Conservation (phyloP, 2,113 vertebrate genomes). For the Protomyctophum bolini region DNA sequence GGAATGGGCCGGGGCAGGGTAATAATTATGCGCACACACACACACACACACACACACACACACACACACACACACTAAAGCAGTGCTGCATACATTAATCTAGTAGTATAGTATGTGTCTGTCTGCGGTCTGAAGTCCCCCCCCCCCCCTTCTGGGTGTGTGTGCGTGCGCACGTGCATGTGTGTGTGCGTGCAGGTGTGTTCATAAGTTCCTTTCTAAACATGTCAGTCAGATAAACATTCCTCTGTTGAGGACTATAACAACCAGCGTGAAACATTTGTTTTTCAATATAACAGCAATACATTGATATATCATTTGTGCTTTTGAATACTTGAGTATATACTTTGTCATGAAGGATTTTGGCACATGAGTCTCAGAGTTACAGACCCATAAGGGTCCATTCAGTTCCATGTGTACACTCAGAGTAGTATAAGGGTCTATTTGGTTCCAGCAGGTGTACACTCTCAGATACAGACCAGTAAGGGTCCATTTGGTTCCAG, state of each 20-base stretch:
- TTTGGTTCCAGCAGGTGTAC: too few relatives aligned
- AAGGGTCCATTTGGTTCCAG: too few relatives aligned
- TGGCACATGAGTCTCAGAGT: neutral
- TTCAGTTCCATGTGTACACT: too few relatives aligned
- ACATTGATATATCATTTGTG: too few relatives aligned
- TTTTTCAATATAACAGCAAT: too few relatives aligned
- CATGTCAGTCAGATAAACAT: conserved; percentile 50
- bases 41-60: neutral
- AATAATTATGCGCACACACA: conserved; percentile 52
- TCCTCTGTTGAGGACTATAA: too few relatives aligned
- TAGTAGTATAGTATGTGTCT: conserved; percentile 51
- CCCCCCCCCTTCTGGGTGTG: conserved; percentile 2
- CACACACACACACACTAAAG: too few relatives aligned
- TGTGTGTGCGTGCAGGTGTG: conserved; percentile 8
- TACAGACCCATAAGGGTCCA: neutral
- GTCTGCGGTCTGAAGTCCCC: conserved; percentile 44
- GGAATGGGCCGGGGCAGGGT: conserved; percentile 41
- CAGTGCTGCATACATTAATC: conserved; percentile 23
- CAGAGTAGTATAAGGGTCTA: too few relatives aligned
- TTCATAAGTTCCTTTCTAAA: conserved; percentile 43
- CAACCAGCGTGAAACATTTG: too few relatives aligned
- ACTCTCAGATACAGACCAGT: too few relatives aligned
- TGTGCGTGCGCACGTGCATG: neutral
- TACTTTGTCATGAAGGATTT: neutral
- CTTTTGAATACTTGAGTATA: too few relatives aligned